Conservation (phyloP, 2,888 invertebrate genomes). For the Dolichopus griseipennis region DNA sequence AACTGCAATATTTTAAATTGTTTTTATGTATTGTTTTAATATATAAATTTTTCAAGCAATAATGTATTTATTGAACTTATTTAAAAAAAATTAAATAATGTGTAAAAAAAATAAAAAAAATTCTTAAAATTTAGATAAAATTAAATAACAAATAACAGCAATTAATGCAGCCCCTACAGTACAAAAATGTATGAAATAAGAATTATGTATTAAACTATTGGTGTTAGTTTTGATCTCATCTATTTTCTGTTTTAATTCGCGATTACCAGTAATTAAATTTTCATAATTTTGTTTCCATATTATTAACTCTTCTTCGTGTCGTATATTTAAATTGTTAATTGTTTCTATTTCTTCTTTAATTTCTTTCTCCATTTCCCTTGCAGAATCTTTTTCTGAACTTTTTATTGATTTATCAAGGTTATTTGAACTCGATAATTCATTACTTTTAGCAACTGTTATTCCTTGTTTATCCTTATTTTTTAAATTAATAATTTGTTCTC, state of each 20-base stretch:
- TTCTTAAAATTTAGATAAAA: conserved; percentile 29
- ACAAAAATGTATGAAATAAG: conserved; percentile 28
- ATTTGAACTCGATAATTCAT: conserved; percentile 22
- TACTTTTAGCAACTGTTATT: conserved; percentile 25
- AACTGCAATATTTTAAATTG: neutral
- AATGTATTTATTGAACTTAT: neutral
- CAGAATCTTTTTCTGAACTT: neutral
- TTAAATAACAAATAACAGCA: conserved; percentile 36
- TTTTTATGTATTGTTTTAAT: neutral
- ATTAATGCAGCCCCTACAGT: conserved; percentile 33
- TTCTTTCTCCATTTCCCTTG: conserved; percentile 23
- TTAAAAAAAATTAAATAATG: neutral
- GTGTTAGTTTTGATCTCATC: conserved; percentile 29
- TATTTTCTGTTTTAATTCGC: conserved; percentile 36
- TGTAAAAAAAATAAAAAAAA: neutral
- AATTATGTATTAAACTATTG: conserved; percentile 23
- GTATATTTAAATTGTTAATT: conserved; percentile 31
- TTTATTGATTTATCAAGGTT: conserved; percentile 10
- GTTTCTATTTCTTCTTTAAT: conserved; percentile 30
- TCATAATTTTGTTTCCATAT: conserved; percentile 41
- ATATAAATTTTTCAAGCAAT: neutral
- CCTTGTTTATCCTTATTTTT: conserved; percentile 19
- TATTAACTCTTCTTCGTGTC: conserved; percentile 40
- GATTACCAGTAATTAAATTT: conserved; percentile 33
- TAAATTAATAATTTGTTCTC: conserved; percentile 27